Base-by-base conservation (phyloP, 1,140 invertebrate species). In the Drosophila sp. region DNA sequence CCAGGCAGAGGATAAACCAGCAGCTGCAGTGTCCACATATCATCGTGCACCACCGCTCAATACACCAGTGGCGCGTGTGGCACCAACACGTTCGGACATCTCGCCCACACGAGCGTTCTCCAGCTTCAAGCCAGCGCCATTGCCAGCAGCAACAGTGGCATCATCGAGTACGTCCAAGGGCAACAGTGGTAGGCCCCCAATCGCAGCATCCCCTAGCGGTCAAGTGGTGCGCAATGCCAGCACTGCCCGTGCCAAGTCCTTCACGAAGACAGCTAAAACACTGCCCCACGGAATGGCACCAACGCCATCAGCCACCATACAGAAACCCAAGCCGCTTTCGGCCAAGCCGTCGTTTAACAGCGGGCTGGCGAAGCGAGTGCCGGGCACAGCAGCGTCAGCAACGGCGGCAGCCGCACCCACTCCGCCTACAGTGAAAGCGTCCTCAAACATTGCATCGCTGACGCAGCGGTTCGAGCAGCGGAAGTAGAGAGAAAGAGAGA, bases 1-100 rank as follows among this genome's bases (percentile, higher is more conserved):
- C 45, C 61, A 51, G 25, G 61, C 59, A 21, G 78, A 78, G 16
- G 74, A 78, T 13, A 76, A 62, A 21, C 45, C 72, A 0, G 43
- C 38, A 92, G 76, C 38, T 92, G 76, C 50, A 92, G 57, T 79
- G 16, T 95, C 95, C 48, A 95, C 95, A 0, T 96, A 96, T 86
- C 93, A 96, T 43, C 94, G 94, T 76, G 95, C 96, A 0, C 94
- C 95, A 6, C 94, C 94, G 5, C 92, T 95, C 1, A 96, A 95
- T 79, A 92, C 94, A 25, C 94, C 94, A 2, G 93, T 93, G 7
- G 93, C 91, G 8, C 95, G 96, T 0, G 95, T 95, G 4, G 94
- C 94, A 2, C 93, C 96, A 3, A 96, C 95, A 65, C 92, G 93
- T 43, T 93, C 94, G 0, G 89, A 92, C 63, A 76, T 89, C 16